Base-by-base conservation (phyloP, 2,888 invertebrate genomes). In the Autographa gamma region DNA sequence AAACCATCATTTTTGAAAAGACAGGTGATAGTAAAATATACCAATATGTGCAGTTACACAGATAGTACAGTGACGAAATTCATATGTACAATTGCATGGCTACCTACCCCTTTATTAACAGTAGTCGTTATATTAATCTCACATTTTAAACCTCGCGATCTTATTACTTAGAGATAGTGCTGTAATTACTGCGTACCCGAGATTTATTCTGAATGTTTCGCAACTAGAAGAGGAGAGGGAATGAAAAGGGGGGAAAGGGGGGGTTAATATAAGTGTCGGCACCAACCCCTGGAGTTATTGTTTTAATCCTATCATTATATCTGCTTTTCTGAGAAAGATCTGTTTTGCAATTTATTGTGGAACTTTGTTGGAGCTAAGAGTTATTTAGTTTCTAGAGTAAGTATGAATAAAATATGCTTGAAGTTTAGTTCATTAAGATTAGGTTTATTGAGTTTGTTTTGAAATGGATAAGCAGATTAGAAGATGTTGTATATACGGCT, bases 181-280 rank as follows among this genome's bases (percentile, higher is more conserved):
- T 19, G 54, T 54, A 54, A 54, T 54, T 54, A 54, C 54, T 19
- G 13, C 54, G 54, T 19, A 19, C 19, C 19, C 19, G 54, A 19
- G 54, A 54, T 54, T 54, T 54, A 54, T 19, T 54, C 54, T 13
- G 11, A 54, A 19, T 54, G 54, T 19, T 54, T 19, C 31, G 43
- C 18, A 32, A 31, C 16, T 7, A 48, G 4, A 41, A 13, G 41
- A 13, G 41, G 41, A 41, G 48, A n/a, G n/a, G 48, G n/a, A 16
- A 16, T 3, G 6, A 16, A 1, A 16, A 8, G 9, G 31, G 31
- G 48, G 16, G 14, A 0, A 16, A 16, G 9, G n/a, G 14, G 9
- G 31, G n/a, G 60, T 66, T 66, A 66, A 66, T 66, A 48, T 48
- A 66, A 66, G 19, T 66, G 65, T 66, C 65, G 32, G 59, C 18